Base-by-base conservation (phyloP, 2,797 vertebrate species). In the Galago senegalensis region DNA sequence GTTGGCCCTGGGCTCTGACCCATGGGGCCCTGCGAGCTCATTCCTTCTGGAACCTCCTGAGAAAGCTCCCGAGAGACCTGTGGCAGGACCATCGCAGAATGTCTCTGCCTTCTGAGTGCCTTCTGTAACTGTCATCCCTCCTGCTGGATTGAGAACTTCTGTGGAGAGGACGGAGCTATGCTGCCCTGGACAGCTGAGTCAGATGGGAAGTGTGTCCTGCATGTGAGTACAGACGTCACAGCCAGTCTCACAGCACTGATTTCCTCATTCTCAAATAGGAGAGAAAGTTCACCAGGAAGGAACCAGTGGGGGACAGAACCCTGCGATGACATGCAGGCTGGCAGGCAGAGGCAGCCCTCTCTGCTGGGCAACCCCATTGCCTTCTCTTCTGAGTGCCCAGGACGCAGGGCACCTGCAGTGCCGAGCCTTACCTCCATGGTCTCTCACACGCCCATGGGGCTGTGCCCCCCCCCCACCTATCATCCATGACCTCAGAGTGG, bases 391-490 rank as follows among this genome's bases (percentile, higher is more conserved):
- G 40, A 1, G 16, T 4, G 37, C 73, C n/a, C 58, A 9, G 58
- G 58, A 21, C 10, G 8, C 43, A 3, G 27, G 63, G 63, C 63
- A 31, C 27, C 25, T 13, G 27, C 31, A 16, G 65, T 27, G 60
- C 9, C 9, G 7, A 11, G 60, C 23, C 23, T 12, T 4, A 6
- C 9, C 4, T 23, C 60, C 23, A 1, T 27, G 23, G 9, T 61
- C 60, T 25, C 60, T 27, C 60, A 61, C 7, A 0, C 0, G 14
- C 46, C 72, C 31, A 6, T 20, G 60, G 14, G 37, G 46, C 37
- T 58, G 23, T 31, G 10, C 40, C 56, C 23, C 23, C 12, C 16
- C 12, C 16, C 40, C 1, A 2, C 37, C 65, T 2, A 0, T 73
- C n/a, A 23, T 72, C 25, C 0, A 2, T 14, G 40, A 69, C 65